Evolutionary conservation across 2,888 invertebrate species (phyloP).

Genomic region (Lypha dubia): DNA sequence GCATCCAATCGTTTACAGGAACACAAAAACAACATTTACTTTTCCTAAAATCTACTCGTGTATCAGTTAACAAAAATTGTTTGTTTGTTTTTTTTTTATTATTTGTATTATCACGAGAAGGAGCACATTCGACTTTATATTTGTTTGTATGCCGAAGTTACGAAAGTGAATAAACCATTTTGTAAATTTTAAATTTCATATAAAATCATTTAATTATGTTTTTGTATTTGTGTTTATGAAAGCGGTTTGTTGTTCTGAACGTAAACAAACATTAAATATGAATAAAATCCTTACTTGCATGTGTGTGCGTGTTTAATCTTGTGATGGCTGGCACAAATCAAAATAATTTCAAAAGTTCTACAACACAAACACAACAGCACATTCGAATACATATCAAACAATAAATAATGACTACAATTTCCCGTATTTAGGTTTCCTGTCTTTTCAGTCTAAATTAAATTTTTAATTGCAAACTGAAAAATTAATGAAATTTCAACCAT

Average conservation of each 20-base stretch:
- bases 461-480: constrained; percentile 57
- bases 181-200: background rate
- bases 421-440: constrained; percentile 58
- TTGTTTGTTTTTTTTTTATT: no score
- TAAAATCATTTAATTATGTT: constrained; percentile 1
- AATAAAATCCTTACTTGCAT: constrained; percentile 35
- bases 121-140: background rate
- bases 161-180: constrained; percentile 8
- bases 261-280: constrained; percentile 20
- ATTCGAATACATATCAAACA: no score
- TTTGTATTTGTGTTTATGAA: constrained; percentile 8
- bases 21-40: constrained; percentile 1
- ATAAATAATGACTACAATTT: constrained; percentile 58
- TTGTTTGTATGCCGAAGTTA: background rate
- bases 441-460: constrained; percentile 61
- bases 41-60: background rate
- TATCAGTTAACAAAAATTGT: constrained; percentile 23
- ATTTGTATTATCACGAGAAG: background rate
- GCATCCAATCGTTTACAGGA: constrained; percentile 23
- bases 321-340: constrained; percentile 40
- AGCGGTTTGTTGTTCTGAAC: constrained; percentile 10
- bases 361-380: background rate
- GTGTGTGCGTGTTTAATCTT: background rate
- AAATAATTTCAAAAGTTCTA: constrained; percentile 35
- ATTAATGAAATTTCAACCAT: constrained; percentile 25